Evolutionary conservation across 2,113 vertebrate species (phyloP).

Genomic region (Bagarius yarrelli): DNA sequence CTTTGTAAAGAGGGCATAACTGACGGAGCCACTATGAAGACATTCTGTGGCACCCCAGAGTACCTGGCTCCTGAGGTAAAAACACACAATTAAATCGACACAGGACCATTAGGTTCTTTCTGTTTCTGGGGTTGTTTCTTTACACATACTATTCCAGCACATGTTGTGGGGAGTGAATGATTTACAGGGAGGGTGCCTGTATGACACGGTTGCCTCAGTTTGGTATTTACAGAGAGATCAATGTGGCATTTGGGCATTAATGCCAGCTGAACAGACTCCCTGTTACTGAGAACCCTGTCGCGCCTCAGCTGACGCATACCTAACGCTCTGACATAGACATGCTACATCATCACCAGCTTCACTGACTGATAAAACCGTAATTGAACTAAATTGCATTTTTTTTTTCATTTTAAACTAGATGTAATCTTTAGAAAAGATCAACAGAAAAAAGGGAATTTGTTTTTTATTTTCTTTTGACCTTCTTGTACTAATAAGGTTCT

Average conservation of each 20-base stretch:
- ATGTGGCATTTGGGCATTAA: slow-evolving; percentile 62
- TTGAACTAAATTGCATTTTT: no score
- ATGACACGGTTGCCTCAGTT: slow-evolving; percentile 72
- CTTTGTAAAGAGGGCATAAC: slow-evolving; percentile 92
- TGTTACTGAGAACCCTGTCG: slow-evolving; percentile 44
- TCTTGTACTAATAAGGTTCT: not conserved
- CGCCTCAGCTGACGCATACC: slow-evolving; percentile 52
- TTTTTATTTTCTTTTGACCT: no score
- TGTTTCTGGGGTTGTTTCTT: not conserved
- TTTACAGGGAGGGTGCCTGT: slow-evolving; percentile 56
- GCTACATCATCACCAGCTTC: not conserved
- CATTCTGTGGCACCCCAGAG: slow-evolving; percentile 91
- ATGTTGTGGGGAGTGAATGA: slow-evolving; percentile 53
- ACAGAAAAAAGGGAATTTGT: no score
- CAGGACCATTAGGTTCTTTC: not conserved
- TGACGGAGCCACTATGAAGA: slow-evolving; percentile 92
- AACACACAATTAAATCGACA: not conserved
- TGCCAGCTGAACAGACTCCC: slow-evolving; percentile 36
- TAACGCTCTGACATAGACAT: slow-evolving; percentile 51
- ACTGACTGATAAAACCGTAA: not conserved
- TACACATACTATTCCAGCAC: not conserved
- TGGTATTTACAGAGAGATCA: slow-evolving; percentile 62
- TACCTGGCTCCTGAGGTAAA: slow-evolving; percentile 90
- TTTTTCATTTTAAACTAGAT: no score
- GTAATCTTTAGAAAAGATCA: not conserved